Conservation (phyloP, 2,888 invertebrate genomes). For the Patella pellucida region DNA sequence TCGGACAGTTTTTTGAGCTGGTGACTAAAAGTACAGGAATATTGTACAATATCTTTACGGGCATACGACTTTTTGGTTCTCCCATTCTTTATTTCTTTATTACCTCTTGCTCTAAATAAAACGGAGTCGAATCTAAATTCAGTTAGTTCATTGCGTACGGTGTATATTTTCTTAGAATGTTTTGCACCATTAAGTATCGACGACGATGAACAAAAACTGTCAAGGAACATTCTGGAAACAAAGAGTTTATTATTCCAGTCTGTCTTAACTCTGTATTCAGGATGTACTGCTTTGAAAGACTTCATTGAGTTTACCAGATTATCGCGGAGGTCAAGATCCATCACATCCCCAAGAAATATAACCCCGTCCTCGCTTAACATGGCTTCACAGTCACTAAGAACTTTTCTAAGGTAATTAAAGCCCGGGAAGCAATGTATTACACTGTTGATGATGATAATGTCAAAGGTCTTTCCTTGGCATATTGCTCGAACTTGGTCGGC, state of each 20-base stretch:
- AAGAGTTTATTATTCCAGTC: neutral
- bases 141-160: neutral
- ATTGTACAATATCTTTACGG: neutral
- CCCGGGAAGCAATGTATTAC: neutral
- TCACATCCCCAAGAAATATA: neutral
- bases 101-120: neutral
- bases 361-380: neutral
- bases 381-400: neutral
- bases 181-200: neutral
- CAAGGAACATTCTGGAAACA: neutral
- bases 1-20: neutral
- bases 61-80: neutral
- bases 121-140: neutral
- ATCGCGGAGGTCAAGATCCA: neutral
- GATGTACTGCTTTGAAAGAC: neutral
- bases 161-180: neutral
- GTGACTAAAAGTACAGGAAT: neutral
- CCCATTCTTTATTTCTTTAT: neutral
- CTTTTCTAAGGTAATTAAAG: neutral
- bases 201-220: neutral
- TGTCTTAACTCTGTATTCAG: neutral
- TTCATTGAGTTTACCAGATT: constrained; percentile 1
- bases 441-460: neutral
- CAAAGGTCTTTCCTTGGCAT: neutral
- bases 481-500: neutral